Evolutionary conservation across 2,888 invertebrate genomes (phyloP).

Genomic region (Ichneumoninae sp.): DNA sequence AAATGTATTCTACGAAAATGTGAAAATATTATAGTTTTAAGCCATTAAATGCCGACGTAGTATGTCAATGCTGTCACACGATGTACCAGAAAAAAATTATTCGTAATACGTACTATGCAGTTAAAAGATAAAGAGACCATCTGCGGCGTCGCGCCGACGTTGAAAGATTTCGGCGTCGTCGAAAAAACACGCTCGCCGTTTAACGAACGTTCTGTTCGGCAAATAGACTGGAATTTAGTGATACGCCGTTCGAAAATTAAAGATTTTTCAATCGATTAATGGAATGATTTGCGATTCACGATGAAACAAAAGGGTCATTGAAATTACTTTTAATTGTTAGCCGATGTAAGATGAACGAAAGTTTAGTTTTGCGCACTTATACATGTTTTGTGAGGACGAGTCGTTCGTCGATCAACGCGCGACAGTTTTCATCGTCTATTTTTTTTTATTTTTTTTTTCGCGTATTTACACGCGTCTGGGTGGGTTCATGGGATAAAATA

Average conservation of each 20-base stretch:
- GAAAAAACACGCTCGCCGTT: conserved; percentile 2
- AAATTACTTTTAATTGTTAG: neutral
- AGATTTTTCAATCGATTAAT: conserved; percentile 27
- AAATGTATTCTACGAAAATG: conserved; percentile 4
- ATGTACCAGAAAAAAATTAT: neutral
- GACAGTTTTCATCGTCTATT: neutral
- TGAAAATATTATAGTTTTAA: conserved; percentile 35
- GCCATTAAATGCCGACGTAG: neutral
- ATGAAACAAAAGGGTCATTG: neutral
- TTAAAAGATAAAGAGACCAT: neutral
- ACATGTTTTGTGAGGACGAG: neutral
- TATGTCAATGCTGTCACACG: neutral
- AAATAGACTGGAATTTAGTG: conserved; percentile 41
- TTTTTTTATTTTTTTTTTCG: neutral
- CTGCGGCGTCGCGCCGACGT: conserved; percentile 8
- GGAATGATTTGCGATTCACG: neutral
- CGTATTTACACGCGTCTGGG: neutral
- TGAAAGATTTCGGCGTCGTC: neutral
- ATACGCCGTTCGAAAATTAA: conserved; percentile 26
- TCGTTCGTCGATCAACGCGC: neutral
- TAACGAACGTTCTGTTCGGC: conserved; percentile 21
- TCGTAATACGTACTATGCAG: conserved; percentile 39
- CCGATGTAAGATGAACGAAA: neutral
- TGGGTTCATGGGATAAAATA: conserved; percentile 1
- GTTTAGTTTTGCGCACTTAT: conserved; percentile 8